These are phyloP conservation scores for Dolichotis patagonum DNA, from an alignment of 2,113 vertebrate species.

Conservation along the genomic window DNA sequence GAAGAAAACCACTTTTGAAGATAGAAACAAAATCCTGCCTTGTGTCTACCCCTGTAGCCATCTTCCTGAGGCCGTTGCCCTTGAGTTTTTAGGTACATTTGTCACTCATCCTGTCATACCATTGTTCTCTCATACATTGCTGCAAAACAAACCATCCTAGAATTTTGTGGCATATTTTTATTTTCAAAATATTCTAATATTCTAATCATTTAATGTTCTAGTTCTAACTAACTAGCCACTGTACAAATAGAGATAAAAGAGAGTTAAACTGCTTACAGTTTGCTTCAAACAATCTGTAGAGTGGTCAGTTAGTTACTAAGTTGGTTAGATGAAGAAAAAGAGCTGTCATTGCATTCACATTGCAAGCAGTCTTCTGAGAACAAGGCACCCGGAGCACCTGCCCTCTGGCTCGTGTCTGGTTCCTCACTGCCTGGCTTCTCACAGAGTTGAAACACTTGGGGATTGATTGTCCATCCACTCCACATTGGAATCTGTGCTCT, in stretches of 20 bases:
- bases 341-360: neutral
- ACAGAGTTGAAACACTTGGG: accelerated
- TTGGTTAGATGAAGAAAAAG: neutral
- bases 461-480: neutral
- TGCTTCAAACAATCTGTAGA: neutral
- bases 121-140: too few relatives aligned
- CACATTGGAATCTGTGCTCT: neutral
- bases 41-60: neutral
- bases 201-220: neutral
- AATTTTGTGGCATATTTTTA: neutral
- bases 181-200: neutral
- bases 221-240: neutral
- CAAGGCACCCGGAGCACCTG: accelerated
- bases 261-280: neutral
- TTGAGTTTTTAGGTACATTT: neutral
- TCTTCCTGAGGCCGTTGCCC: neutral
- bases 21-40: neutral
- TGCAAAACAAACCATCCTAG: neutral
- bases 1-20: neutral
- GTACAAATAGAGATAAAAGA: neutral
- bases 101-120: neutral
- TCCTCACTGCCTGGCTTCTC: neutral
- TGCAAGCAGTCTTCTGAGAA: neutral
- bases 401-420: too few relatives aligned
- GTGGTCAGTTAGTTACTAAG: neutral